Evolutionary conservation across 2,797 vertebrate species (phyloP), one percentile per base, ranked within the genome.

Genomic region (Aplochiton taeniatus): DNA sequence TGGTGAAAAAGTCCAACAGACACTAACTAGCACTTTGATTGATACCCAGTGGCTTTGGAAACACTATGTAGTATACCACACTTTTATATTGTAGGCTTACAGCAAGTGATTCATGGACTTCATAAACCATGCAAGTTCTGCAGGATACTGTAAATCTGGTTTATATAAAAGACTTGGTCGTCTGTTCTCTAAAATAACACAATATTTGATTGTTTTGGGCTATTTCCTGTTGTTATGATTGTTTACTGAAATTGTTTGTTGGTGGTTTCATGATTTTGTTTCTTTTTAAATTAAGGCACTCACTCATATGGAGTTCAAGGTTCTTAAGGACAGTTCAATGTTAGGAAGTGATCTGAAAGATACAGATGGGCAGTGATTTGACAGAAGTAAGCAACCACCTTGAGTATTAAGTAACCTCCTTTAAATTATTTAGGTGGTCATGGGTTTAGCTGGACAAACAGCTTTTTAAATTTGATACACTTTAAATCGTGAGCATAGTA

Each of bases 11-110:
- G 74, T 79, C 81, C 11, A 19, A 81, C 78, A 74, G 83, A 89
- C 80, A 81, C 83, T 85, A 87, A 89, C 84, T 85, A 84, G 83
- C 80, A 65, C 71, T 77, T 63, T 83, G 81, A 87, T 89, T 78
- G 82, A 86, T 87, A 82, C 77, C 83, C 73, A 68, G 74, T 77
- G 81, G 78, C 78, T 83, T 81, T 78, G 83, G 82, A 79, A 57
- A 42, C 42, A 49, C 16, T 47, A 56, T 54, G 69, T 49, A 41
- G 78, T 81, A 74, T 54, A 71, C 81, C 73, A 19, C 81, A 65
- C 58, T 20, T 31, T 31, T 31, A 71, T 87, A 86, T 84, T 86
- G 73, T 75, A 58, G 78, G 80, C 75, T 84, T 80, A 79, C 78
- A 82, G 63, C 18, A 17, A 74, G 68, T 87, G 86, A 90, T 90